Conservation (phyloP, 2,888 invertebrate species). For the Leucozona laternaria region DNA sequence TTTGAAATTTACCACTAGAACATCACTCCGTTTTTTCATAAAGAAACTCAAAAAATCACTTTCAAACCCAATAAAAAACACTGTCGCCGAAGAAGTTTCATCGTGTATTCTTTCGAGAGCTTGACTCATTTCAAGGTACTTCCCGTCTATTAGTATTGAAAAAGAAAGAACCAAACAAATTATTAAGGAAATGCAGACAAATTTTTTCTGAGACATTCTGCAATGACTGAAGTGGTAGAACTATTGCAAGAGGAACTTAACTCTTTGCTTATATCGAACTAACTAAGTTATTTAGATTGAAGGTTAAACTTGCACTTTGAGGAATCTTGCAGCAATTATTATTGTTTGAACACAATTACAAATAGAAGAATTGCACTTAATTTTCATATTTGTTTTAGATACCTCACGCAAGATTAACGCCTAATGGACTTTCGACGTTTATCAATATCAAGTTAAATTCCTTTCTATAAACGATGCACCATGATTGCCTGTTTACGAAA, state of each 20-base stretch:
- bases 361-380: background rate
- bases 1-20: background rate
- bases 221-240: background rate
- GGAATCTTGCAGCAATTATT: background rate
- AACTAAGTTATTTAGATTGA: background rate
- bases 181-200: background rate
- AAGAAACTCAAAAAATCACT: background rate
- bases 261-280: background rate
- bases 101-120: background rate
- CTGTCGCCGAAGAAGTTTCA: background rate
- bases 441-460: too few species aligned
- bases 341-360: background rate
- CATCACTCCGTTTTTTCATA: background rate
- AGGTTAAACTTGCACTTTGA: background rate
- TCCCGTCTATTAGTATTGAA: background rate
- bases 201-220: background rate
- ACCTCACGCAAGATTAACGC: background rate
- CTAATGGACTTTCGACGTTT: too few species aligned
- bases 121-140: background rate
- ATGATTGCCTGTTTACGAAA: too few species aligned
- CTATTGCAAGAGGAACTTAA: background rate
- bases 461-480: too few species aligned
- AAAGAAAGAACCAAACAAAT: too few species aligned
- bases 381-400: background rate
- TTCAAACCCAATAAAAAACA: slow-evolving; percentile 1